Evolutionary conservation across 2,113 vertebrate species (phyloP).

Genomic region (Promerops cafer): DNA sequence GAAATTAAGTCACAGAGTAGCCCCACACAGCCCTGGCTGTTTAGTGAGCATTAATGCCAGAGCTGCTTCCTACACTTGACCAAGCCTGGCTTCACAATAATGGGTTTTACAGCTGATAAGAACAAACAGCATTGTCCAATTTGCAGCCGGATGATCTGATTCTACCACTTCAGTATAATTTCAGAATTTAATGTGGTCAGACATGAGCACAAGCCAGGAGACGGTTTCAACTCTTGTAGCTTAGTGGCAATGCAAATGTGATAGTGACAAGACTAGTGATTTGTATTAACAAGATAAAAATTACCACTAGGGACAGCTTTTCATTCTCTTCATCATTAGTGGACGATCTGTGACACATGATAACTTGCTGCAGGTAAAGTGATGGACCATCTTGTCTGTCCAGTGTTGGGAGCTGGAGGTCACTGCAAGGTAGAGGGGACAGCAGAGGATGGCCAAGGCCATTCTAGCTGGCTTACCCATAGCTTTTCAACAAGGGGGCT

Average conservation of each 20-base stretch:
- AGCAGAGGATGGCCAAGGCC: neutral
- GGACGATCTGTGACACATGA: neutral
- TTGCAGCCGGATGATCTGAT: neutral
- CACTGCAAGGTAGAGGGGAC: neutral
- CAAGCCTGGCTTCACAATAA: fast-evolving
- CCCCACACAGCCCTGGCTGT: neutral
- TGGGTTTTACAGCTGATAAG: neutral
- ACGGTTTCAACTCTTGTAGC: neutral
- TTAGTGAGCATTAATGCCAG: neutral
- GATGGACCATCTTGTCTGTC: neutral
- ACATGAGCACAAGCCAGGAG: neutral
- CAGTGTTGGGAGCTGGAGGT: neutral
- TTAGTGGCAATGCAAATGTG: neutral
- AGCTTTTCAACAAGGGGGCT: neutral
- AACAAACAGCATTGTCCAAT: neutral
- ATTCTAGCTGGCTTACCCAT: neutral
- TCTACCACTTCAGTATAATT: neutral
- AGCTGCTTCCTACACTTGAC: neutral
- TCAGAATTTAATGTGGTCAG: neutral
- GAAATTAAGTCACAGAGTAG: neutral
- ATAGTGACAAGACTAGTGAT: neutral
- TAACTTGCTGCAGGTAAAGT: neutral
- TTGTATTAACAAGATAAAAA: neutral
- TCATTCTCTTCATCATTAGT: neutral
- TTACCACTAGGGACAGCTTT: neutral